Percentiles rank a stretch among this genome's conserved stretches.
phyloP scores from a whole-genome alignment of 2,113 vertebrate genomes.

The Jacana jacana region DNA sequence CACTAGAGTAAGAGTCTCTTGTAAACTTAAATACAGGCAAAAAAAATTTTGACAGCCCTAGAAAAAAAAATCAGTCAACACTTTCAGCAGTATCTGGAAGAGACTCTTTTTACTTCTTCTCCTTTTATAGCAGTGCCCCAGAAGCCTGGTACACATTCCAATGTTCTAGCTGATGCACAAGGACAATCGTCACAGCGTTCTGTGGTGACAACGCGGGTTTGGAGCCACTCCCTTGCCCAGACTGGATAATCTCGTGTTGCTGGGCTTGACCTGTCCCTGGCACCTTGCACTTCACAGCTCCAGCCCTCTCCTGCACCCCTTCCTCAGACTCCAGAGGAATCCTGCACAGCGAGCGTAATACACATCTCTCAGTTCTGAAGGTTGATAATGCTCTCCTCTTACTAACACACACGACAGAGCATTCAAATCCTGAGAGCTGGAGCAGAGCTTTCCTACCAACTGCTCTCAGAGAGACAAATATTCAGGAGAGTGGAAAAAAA shows the following conservation, averaged over 20 bases:
- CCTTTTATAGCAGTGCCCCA: not conserved
- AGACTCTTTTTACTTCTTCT: not conserved
- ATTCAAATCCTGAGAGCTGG: not conserved
- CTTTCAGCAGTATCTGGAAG: not conserved
- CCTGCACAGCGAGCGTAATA: not conserved
- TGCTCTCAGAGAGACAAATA: not conserved
- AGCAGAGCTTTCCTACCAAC: not conserved
- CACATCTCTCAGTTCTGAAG: too few species aligned
- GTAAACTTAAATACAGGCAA: not conserved
- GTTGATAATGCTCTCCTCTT: not conserved
- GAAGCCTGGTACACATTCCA: not conserved
- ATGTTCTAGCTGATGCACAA: not conserved
- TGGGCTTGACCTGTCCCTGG: not conserved
- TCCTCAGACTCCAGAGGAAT: not conserved
- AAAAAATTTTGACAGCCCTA: not conserved
- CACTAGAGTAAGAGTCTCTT: not conserved
- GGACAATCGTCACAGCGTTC: not conserved
- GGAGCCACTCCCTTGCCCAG: not conserved
- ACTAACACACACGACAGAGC: fast-evolving
- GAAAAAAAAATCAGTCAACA: not conserved
- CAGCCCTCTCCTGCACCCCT: not conserved
- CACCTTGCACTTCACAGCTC: not conserved
- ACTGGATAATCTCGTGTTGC: not conserved
- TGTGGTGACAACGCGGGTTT: fast-evolving
- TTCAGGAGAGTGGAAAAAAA: not conserved